These are phyloP conservation scores for Habroteleia sp. DNA, from an alignment of 2,888 invertebrate genomes.

Conservation along the genomic window DNA sequence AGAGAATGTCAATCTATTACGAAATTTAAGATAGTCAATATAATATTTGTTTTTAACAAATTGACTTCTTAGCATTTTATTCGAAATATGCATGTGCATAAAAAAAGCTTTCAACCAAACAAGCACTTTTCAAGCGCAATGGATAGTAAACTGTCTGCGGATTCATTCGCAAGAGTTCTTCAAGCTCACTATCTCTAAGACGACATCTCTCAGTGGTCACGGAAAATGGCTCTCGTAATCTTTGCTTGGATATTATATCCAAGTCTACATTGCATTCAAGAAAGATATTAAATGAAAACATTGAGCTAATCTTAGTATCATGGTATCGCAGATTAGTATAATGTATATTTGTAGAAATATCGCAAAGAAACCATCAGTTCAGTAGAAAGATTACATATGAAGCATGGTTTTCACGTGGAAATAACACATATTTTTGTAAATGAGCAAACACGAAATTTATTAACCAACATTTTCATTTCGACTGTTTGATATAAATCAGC, in stretches of 20 bases:
- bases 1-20: too few species aligned
- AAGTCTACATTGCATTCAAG: constrained; percentile 72
- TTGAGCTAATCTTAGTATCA: constrained; percentile 66
- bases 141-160: constrained; percentile 57
- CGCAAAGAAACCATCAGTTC: constrained; percentile 78
- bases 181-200: constrained; percentile 76
- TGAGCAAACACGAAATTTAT: constrained; percentile 7
- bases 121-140: constrained; percentile 59
- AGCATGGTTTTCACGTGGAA: constrained; percentile 1
- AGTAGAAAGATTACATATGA: constrained; percentile 62
- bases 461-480: constrained; percentile 25
- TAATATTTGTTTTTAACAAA: constrained; percentile 39
- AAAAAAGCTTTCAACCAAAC: constrained; percentile 57
- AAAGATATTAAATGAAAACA: constrained; percentile 80
- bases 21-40: too few species aligned
- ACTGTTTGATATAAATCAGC: constrained; percentile 23
- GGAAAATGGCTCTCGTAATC: constrained; percentile 80
- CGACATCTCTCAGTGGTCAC: constrained; percentile 78
- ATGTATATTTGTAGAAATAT: constrained; percentile 79
- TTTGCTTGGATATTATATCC: constrained; percentile 74
- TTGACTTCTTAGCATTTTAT: constrained; percentile 32
- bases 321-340: constrained; percentile 69
- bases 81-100: constrained; percentile 17
- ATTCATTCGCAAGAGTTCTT: constrained; percentile 63
- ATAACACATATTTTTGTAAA: constrained; percentile 6